phyloP scores from a whole-genome alignment of 2,888 invertebrate genomes.

The Ptychoptera albimana region DNA sequence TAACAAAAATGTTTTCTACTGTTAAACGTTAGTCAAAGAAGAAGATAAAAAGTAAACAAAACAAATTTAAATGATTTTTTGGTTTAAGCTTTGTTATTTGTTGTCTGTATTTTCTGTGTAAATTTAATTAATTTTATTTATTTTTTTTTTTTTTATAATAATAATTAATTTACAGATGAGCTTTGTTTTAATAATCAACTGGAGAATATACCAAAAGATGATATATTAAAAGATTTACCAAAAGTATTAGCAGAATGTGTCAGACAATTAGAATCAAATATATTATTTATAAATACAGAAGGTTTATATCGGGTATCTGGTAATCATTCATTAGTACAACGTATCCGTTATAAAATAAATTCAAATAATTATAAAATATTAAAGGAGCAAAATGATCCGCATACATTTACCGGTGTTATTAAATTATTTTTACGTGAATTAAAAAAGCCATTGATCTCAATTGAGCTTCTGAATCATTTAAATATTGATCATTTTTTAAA shows the following conservation, averaged over 20 bases:
- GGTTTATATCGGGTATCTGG: constrained; percentile 1
- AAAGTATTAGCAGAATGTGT: constrained; percentile 1
- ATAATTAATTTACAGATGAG: neutral
- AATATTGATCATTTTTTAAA: neutral
- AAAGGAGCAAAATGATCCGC: constrained; percentile 1
- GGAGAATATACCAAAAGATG: constrained; percentile 1
- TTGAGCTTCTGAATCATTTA: neutral
- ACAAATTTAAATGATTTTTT: no score
- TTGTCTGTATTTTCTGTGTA: no score
- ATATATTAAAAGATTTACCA: neutral
- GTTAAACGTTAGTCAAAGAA: neutral
- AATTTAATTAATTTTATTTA: neutral
- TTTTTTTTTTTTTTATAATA: neutral
- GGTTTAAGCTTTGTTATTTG: no score
- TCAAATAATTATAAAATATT: constrained; percentile 1
- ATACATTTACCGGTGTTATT: neutral
- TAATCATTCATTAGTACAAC: constrained; percentile 1
- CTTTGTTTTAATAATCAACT: neutral
- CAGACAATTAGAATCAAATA: neutral
- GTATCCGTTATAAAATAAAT: neutral
- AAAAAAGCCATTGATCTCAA: constrained; percentile 1
- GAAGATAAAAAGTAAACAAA: neutral
- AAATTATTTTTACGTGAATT: constrained; percentile 4
- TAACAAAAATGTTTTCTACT: no score
- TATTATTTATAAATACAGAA: constrained; percentile 1